Evolutionary conservation across 2,888 invertebrate species (phyloP).

Genomic region (Lasioglossum villosulum): DNA sequence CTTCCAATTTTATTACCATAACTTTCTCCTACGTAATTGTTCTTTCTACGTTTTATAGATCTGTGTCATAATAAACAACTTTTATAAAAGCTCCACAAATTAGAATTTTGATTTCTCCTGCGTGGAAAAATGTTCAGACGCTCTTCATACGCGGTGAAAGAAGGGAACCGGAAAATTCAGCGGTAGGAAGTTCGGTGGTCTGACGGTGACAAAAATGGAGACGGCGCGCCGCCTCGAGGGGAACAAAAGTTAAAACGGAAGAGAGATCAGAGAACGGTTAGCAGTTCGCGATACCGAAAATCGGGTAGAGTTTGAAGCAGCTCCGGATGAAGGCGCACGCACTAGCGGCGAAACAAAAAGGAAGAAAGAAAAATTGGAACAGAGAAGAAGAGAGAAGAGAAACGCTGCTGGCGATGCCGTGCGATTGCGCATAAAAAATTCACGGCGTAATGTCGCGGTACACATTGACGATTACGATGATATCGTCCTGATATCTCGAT

Average conservation of each 20-base stretch:
- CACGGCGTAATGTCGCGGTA: conserved; percentile 72
- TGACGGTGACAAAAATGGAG: background rate
- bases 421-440: conserved; percentile 72
- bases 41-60: too few species aligned
- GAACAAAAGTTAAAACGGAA: background rate
- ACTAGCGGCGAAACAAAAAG: conserved; percentile 6
- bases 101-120: background rate
- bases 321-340: background rate
- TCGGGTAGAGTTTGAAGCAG: background rate
- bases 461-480: conserved; percentile 76
- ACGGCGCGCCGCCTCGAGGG: background rate
- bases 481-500: conserved; percentile 77
- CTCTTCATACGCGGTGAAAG: background rate
- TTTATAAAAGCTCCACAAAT: too few species aligned
- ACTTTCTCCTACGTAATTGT: too few species aligned
- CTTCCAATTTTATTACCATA: too few species aligned
- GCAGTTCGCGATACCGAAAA: conserved; percentile 7
- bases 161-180: background rate
- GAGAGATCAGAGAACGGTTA: background rate
- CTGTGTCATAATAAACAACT: too few species aligned
- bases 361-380: background rate
- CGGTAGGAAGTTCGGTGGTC: background rate
- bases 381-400: background rate
- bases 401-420: conserved; percentile 32
- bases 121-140: background rate